Evolutionary conservation across 2,797 vertebrate species (phyloP), one percentile per base, ranked within the genome.

Genomic region (Chiroxiphia lanceolata): DNA sequence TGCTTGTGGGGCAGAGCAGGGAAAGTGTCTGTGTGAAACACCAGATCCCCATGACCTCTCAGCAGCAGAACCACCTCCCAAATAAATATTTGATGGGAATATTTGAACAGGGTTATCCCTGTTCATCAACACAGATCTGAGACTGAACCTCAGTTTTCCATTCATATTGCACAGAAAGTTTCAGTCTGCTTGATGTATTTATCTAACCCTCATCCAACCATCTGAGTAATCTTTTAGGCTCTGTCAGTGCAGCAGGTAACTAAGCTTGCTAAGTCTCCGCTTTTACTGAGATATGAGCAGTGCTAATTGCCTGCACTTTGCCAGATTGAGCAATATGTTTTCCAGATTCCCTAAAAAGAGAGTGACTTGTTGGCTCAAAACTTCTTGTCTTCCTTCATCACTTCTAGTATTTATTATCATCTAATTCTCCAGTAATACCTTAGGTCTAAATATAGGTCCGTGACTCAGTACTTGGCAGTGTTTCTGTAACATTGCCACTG

Each of bases 401-500:
- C 83, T 87, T 91, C 59, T 26, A 79, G 29, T 94, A 96, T 95
- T 94, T 95, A 94, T 92, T 86, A 84, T 89, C 61, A n/a, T 89
- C 68, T 91, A 91, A 83, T 77, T 94, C 68, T 83, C 18, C 70
- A 57, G 63, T 79, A 87, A 95, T 90, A 90, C 70, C 67, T 57
- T 47, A 50, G 34, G 53, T 89, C 81, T 92, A 85, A 96, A 80
- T 94, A 53, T 89, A 89, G 60, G 51, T 79, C 83, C 68, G 14
- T 96, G 95, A 96, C 67, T 96, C 93, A 96, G 25, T 87, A 95
- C 80, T 34, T 96, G 95, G 89, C 91, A 94, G 33, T 47, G 71
- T 87, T 94, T 93, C 80, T 79, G 47, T 86, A 89, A 87, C 31
- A 23, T 12, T 57, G 80, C 34, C 70, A 60, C 45, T 68, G 70